phyloP scores from a whole-genome alignment of 2,888 invertebrate genomes.

The Lissonota sp. region DNA sequence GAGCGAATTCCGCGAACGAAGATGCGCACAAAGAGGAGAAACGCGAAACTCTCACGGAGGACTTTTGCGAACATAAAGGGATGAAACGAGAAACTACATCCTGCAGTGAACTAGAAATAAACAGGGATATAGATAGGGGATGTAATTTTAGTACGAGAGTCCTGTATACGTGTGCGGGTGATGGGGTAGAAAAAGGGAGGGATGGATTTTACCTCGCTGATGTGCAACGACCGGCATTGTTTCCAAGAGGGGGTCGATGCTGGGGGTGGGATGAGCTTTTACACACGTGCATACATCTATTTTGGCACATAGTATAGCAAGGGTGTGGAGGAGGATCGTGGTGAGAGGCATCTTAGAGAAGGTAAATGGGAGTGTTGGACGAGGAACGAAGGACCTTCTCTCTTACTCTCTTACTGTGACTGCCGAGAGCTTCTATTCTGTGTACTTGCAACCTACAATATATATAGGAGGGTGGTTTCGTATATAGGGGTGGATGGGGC shows the following conservation, averaged over 20 bases:
- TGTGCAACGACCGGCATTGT: conserved; percentile 79
- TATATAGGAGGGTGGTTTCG: conserved; percentile 43
- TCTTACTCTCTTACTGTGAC: conserved; percentile 20
- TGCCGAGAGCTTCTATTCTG: conserved; percentile 68
- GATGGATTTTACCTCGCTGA: conserved; percentile 64
- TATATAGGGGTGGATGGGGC: conserved; percentile 41
- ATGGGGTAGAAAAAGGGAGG: conserved; percentile 65
- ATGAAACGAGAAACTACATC: conserved; percentile 38
- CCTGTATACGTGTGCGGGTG: conserved; percentile 25
- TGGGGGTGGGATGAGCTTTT: conserved; percentile 4
- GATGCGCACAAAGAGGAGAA: conserved; percentile 17
- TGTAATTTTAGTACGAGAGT: too few relatives aligned
- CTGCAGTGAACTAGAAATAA: conserved; percentile 51
- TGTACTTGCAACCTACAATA: conserved; percentile 64
- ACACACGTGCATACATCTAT: conserved; percentile 79
- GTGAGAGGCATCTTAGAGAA: conserved; percentile 78
- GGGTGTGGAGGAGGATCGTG: conserved; percentile 42
- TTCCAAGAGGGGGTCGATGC: conserved; percentile 75
- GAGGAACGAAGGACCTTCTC: conserved; percentile 31
- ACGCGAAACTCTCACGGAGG: conserved; percentile 44
- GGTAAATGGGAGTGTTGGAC: conserved; percentile 52
- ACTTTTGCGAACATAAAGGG: conserved; percentile 30
- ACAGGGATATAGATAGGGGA: conserved; percentile 30
- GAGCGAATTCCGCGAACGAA: conserved; percentile 47
- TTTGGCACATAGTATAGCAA: conserved; percentile 76